phyloP scores from a whole-genome alignment of 1,140 invertebrate genomes.

The Notospermus geniculatus region DNA sequence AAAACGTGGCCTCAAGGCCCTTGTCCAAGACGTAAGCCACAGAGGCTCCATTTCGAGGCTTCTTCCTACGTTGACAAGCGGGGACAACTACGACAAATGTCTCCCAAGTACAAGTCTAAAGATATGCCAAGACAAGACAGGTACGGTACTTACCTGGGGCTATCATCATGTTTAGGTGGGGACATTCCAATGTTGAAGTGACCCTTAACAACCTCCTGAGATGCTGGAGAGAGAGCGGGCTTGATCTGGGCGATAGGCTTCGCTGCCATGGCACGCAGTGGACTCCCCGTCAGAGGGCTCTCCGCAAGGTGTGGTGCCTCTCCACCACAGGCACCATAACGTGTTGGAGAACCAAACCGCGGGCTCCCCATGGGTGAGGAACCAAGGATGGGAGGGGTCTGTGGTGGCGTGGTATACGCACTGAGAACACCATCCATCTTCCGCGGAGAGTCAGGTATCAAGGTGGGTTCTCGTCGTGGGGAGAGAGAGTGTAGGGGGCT shows the following conservation, averaged over 20 bases:
- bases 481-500: conserved; percentile 58
- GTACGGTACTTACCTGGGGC: conserved; percentile 6
- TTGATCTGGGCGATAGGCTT: neutral
- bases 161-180: conserved; percentile 41
- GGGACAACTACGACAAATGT: too few species aligned
- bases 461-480: conserved; percentile 21
- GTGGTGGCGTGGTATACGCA: conserved; percentile 25
- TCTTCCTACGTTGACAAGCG: too few species aligned
- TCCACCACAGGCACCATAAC: conserved; percentile 47
- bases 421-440: conserved; percentile 42
- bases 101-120: too few species aligned
- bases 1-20: too few species aligned
- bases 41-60: too few species aligned
- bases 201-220: conserved; percentile 63
- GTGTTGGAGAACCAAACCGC: neutral
- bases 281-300: neutral
- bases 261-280: neutral
- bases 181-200: conserved; percentile 65
- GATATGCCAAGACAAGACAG: too few species aligned
- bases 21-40: too few species aligned
- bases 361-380: conserved; percentile 9
- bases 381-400: conserved; percentile 22
- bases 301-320: neutral
- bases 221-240: conserved; percentile 63
- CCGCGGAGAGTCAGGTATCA: conserved; percentile 11